These are phyloP conservation scores for Tortrix viridana DNA, from an alignment of 2,888 invertebrate genomes.

Conservation along the genomic window DNA sequence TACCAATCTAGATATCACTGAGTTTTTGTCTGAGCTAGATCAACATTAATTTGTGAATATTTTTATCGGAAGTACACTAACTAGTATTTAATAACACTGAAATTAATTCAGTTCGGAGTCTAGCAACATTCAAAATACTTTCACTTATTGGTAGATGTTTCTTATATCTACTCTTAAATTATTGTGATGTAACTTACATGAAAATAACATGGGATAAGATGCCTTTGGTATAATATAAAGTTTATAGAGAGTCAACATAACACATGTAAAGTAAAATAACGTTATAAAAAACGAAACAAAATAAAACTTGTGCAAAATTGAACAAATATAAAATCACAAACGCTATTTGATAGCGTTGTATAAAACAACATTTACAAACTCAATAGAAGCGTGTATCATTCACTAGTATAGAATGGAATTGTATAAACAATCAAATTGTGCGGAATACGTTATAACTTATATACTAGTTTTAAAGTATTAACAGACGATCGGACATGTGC, in stretches of 20 bases:
- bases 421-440: background rate
- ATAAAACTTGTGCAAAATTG: background rate
- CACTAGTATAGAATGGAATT: background rate
- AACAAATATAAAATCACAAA: background rate
- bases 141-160: slow-evolving; percentile 20
- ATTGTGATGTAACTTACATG: slow-evolving; percentile 2
- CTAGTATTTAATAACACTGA: slow-evolving; percentile 46
- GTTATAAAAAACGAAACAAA: background rate
- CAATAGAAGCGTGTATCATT: background rate
- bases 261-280: background rate
- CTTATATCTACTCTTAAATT: slow-evolving; percentile 3
- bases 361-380: background rate
- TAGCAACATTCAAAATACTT: slow-evolving; percentile 48
- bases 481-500: no score
- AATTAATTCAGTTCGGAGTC: slow-evolving; percentile 48
- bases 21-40: slow-evolving; percentile 44
- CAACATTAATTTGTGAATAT: slow-evolving; percentile 45
- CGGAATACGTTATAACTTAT: slow-evolving; percentile 6
- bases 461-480: background rate
- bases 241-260: slow-evolving; percentile 1
- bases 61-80: slow-evolving; percentile 27
- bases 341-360: background rate
- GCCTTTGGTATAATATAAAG: slow-evolving; percentile 8
- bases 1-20: slow-evolving; percentile 41
- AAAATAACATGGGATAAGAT: slow-evolving; percentile 7